phyloP scores from a whole-genome alignment of 92 coral and sea anemone species.

The Phenganax subtilis region DNA sequence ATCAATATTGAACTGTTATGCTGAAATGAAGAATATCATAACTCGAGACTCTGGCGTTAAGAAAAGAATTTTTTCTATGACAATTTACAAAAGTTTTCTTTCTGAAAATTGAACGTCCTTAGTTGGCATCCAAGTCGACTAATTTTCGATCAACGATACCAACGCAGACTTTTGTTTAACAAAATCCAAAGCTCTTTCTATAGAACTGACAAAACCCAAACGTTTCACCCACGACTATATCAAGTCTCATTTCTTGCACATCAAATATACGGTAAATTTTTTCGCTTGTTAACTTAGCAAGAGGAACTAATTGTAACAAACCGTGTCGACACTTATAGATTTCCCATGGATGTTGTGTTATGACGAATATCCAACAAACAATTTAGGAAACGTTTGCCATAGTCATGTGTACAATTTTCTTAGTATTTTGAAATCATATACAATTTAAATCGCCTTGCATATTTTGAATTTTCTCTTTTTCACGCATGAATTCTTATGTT shows the following conservation, averaged over 20 bases:
- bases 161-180: neutral
- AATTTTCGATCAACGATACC: neutral
- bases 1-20: conserved; percentile 9
- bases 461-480: neutral
- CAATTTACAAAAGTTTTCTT: neutral
- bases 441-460: neutral
- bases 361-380: neutral
- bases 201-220: neutral
- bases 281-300: neutral
- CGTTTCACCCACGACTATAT: neutral
- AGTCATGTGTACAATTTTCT: neutral
- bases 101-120: neutral
- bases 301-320: neutral
- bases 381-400: neutral
- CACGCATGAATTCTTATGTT: neutral
- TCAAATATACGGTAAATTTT: neutral
- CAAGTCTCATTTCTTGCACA: neutral
- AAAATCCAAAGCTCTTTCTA: neutral
- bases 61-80: too few species aligned
- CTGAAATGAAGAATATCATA: neutral
- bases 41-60: neutral
- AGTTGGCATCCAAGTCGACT: neutral
- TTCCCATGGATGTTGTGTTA: neutral
- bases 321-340: neutral
- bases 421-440: conserved; percentile 6